Evolutionary conservation across 2,113 vertebrate species (phyloP).

Genomic region (Cyprinodon tularosa): DNA sequence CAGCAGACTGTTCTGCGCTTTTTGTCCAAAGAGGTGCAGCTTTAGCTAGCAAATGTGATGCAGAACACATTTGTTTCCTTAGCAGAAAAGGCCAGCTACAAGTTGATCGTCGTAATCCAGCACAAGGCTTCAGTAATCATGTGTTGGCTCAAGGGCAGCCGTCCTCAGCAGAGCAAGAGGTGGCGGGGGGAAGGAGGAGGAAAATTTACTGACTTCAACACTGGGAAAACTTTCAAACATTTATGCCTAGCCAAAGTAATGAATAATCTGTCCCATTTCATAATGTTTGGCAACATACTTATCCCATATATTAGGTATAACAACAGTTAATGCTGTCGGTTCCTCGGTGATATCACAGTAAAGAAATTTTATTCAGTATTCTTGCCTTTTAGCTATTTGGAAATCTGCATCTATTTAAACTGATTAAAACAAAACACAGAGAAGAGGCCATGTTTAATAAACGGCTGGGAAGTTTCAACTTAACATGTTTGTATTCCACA

Average conservation of each 20-base stretch:
- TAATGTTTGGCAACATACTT: slow-evolving; percentile 46
- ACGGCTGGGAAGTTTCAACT: not conserved
- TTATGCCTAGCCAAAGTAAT: slow-evolving; percentile 70
- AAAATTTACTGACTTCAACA: slow-evolving; percentile 73
- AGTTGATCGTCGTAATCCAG: slow-evolving; percentile 51
- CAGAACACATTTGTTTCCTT: slow-evolving; percentile 38
- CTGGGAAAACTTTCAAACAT: slow-evolving; percentile 74
- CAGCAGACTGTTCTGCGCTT: slow-evolving; percentile 39
- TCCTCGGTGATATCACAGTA: slow-evolving; percentile 1
- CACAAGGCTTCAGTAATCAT: slow-evolving; percentile 59
- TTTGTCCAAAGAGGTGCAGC: slow-evolving; percentile 39
- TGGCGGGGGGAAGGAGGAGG: slow-evolving; percentile 59
- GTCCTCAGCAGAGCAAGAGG: slow-evolving; percentile 53
- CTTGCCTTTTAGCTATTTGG: not conserved
- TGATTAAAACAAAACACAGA: not conserved
- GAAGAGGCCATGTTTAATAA: not conserved
- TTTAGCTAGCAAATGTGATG: slow-evolving; percentile 55
- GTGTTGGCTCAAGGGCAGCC: slow-evolving; percentile 66
- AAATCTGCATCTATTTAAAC: not conserved
- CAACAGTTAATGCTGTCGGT: slow-evolving; percentile 22
- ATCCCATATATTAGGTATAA: slow-evolving; percentile 25
- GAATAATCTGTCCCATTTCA: slow-evolving; percentile 72
- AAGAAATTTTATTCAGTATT: slow-evolving; percentile 5
- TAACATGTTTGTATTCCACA: not conserved
- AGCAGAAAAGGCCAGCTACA: slow-evolving; percentile 38